Conservation (phyloP, 2,113 vertebrate genomes). For the Empidonax alnorum region DNA sequence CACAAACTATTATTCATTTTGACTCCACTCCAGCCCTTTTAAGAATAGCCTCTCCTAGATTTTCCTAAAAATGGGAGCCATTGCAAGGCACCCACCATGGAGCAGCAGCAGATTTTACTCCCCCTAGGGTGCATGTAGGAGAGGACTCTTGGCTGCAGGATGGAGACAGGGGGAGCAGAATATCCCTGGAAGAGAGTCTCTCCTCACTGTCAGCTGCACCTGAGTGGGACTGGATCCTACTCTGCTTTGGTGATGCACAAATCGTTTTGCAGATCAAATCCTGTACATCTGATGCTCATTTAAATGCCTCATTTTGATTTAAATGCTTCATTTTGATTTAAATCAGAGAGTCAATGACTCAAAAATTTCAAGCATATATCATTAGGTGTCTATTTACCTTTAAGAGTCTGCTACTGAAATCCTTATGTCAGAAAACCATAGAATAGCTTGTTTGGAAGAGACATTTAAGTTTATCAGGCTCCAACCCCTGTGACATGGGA, state of each 20-base stretch:
- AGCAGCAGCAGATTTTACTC: background rate
- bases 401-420: background rate
- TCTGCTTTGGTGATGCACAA: background rate
- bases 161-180: background rate
- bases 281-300: background rate
- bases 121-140: background rate
- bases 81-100: background rate
- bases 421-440: background rate
- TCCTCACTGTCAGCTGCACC: background rate
- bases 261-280: background rate
- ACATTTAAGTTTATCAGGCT: background rate
- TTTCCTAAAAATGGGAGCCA: background rate
- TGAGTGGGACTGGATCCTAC: background rate
- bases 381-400: background rate
- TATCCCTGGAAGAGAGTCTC: no score
- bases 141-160: background rate
- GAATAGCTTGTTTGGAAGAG: background rate
- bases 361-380: background rate
- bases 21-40: background rate
- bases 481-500: background rate
- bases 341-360: background rate
- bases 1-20: conserved; percentile 30
- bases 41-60: background rate
- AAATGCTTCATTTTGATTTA: background rate
- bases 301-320: background rate